Percentiles rank a stretch among this genome's conserved stretches.
Conservation (phyloP, 2,888 invertebrate species). For the Diarsia dahlii region DNA sequence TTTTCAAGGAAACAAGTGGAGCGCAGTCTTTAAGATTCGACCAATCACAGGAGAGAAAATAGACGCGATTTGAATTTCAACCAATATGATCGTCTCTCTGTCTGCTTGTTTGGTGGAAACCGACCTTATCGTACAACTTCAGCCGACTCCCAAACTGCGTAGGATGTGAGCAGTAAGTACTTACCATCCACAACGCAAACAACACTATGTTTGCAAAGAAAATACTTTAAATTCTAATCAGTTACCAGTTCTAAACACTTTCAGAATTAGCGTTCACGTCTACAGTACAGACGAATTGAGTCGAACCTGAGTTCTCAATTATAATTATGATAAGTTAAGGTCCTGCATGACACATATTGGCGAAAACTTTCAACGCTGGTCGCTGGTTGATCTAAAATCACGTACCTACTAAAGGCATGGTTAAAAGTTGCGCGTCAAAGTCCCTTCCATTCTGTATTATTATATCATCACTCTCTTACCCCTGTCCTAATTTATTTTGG, state of each 20-base stretch:
- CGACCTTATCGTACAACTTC: not conserved
- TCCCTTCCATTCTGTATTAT: not conserved
- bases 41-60: not conserved
- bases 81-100: not conserved
- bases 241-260: not conserved
- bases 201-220: conserved; percentile 6
- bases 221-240: conserved; percentile 4
- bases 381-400: not conserved
- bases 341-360: not conserved
- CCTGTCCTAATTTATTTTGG: too few relatives aligned
- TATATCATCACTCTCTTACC: too few relatives aligned
- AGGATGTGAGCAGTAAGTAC: not conserved
- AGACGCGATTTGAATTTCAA: not conserved
- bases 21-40: not conserved
- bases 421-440: not conserved
- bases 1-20: not conserved
- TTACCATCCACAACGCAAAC: not conserved
- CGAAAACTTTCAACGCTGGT: not conserved
- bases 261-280: conserved; percentile 19
- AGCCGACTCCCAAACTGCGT: not conserved
- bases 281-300: too few relatives aligned
- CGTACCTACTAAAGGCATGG: not conserved
- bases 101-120: not conserved
- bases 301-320: too few relatives aligned
- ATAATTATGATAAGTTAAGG: too few relatives aligned